A percentile compares a stretch with the other conserved stretches of the same genome.
Evolutionary conservation across 2,888 invertebrate genomes (phyloP).

Genomic region (Andrena flavipes): DNA sequence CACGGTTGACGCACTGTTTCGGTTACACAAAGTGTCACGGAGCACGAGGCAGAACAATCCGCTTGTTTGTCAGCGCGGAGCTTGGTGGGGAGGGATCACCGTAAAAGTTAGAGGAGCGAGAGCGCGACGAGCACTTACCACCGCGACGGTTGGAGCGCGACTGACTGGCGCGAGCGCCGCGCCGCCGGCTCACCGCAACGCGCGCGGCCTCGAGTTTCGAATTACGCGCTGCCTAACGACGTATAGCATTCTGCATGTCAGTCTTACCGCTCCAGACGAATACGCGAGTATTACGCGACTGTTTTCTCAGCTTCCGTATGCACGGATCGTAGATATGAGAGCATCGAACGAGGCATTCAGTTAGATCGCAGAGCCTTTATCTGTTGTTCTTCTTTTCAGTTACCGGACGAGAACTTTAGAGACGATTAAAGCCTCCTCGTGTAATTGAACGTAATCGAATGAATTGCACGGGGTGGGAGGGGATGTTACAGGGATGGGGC

Average conservation of each 20-base stretch:
- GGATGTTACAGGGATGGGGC: conserved; percentile 27
- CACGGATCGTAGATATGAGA: neutral
- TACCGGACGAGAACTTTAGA: too few species aligned
- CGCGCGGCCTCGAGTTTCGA: conserved; percentile 54
- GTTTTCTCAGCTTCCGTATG: neutral
- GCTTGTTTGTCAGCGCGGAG: neutral
- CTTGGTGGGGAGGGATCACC: neutral
- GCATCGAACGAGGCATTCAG: too few species aligned
- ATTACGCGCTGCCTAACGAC: conserved; percentile 55
- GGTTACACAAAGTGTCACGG: conserved; percentile 34
- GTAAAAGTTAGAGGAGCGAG: neutral
- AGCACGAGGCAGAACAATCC: conserved; percentile 12
- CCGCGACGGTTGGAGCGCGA: conserved; percentile 67
- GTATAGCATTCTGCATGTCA: conserved; percentile 39
- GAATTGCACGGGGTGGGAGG: conserved; percentile 33
- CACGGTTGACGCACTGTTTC: conserved; percentile 13
- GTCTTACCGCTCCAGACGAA: conserved; percentile 22
- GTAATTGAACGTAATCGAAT: conserved; percentile 1
- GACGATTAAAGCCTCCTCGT: too few species aligned
- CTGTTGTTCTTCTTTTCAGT: too few species aligned
- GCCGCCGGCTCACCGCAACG: conserved; percentile 36
- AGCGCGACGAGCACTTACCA: conserved; percentile 38
- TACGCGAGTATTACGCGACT: conserved; percentile 23
- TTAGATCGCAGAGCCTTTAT: too few species aligned
- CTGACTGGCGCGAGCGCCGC: conserved; percentile 55